Conservation (phyloP, 2,888 invertebrate genomes). For the Clostera curtula region DNA sequence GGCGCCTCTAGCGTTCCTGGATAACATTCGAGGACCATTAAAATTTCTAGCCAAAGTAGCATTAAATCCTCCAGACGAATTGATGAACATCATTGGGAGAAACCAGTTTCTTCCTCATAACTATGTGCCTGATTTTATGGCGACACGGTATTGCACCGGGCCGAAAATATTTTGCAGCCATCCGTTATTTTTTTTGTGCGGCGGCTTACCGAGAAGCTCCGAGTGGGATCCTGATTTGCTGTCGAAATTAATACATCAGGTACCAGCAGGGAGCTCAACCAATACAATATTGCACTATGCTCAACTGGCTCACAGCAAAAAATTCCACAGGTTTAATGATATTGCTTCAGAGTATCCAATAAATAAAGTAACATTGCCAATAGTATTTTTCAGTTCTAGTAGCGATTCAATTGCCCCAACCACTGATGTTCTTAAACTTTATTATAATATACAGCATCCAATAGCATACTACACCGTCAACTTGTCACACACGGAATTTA, state of each 20-base stretch:
- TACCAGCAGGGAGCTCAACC: slow-evolving; percentile 51
- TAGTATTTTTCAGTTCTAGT: slow-evolving; percentile 43
- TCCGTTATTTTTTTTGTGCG: slow-evolving; percentile 46
- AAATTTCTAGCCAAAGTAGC: slow-evolving; percentile 29
- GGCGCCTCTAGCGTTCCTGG: slow-evolving; percentile 47
- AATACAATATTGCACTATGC: slow-evolving; percentile 49
- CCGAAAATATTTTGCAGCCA: slow-evolving; percentile 39
- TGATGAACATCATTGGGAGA: slow-evolving; percentile 31
- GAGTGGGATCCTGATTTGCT: slow-evolving; percentile 30
- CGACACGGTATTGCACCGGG: slow-evolving; percentile 36
- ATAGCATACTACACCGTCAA: slow-evolving; percentile 46
- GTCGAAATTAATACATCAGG: slow-evolving; percentile 36
- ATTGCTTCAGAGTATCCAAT: slow-evolving; percentile 29
- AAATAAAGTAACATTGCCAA: slow-evolving; percentile 33
- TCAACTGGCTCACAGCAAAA: slow-evolving; percentile 37
- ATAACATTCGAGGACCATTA: slow-evolving; percentile 37
- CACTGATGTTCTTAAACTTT: slow-evolving; percentile 38
- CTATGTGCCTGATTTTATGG: slow-evolving; percentile 36
- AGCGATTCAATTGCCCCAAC: slow-evolving; percentile 43
- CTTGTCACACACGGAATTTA: slow-evolving; percentile 47
- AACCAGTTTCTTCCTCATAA: slow-evolving; percentile 42
- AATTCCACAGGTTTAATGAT: slow-evolving; percentile 41
- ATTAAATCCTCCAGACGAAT: slow-evolving; percentile 21
- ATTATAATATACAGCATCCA: slow-evolving; percentile 38
- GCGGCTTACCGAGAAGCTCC: slow-evolving; percentile 24